Base-by-base conservation (phyloP, 2,888 invertebrate genomes). In the Aproaerema taeniolella region DNA sequence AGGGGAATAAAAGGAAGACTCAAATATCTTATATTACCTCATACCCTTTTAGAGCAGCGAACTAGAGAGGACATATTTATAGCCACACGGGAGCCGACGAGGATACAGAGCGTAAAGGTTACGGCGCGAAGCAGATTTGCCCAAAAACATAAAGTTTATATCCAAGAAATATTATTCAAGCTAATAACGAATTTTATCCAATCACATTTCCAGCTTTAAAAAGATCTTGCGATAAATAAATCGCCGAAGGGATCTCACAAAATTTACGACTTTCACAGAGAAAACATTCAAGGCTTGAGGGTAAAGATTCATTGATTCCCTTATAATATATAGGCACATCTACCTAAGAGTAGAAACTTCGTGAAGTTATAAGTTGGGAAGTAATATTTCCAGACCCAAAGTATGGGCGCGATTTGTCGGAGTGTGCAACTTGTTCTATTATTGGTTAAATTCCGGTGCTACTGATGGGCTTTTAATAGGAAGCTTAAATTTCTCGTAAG, bases 351-450 rank as follows among this genome's bases (percentile, higher is more conserved):
- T n/a, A n/a, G n/a, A n/a, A n/a, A n/a, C n/a, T n/a, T n/a, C n/a
- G n/a, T n/a, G n/a, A n/a, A n/a, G n/a, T n/a, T n/a, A n/a, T n/a
- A n/a, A 39, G 34, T 34, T 39, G 34, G 29, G 14, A 47, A 46
- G 42, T 41, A 35, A 34, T 46, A 43, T 17, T 41, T 41, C 39
- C 39, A 45, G 47, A 38, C 15, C 50, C 41, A 39, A 47, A 51
- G 47, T 49, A 42, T 45, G 47, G 49, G 45, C 45, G 41, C 41
- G 40, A 49, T 53, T 49, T 51, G 52, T 49, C 42, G 39, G 52
- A 50, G 43, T 36, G 31, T 45, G 53, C 32, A 61, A 58, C 49
- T 55, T 58, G 44, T 51, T 39, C 52, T 45, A 55, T 60, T 58
- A 53, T 38, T 24, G 45, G 43, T 36, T 55, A 42, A 39, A 53